Conservation (phyloP, 2,113 vertebrate genomes). For the Charadrius vociferus region DNA sequence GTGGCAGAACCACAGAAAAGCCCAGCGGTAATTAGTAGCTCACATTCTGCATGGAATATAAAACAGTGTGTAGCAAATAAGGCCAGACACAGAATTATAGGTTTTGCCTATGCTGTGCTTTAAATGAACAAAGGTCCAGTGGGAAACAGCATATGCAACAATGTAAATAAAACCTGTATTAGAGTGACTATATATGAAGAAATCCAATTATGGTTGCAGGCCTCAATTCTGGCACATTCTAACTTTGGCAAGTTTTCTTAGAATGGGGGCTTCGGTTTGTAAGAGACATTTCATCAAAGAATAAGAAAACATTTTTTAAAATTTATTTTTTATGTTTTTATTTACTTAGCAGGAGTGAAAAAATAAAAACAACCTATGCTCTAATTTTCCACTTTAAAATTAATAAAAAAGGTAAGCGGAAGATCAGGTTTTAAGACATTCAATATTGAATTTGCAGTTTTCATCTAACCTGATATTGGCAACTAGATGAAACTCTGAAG, state of each 20-base stretch:
- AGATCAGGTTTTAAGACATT: background rate
- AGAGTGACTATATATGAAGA: background rate
- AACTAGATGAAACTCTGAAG: background rate
- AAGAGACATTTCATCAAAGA: background rate
- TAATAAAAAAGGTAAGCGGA: background rate
- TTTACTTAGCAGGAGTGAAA: background rate
- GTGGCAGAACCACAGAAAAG: background rate
- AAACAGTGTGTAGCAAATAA: background rate
- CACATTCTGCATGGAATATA: background rate
- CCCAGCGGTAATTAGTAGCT: background rate
- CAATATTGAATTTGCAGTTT: background rate
- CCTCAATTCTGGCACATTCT: background rate
- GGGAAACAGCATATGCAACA: background rate
- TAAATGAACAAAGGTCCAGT: background rate
- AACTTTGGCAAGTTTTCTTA: background rate
- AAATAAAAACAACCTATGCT: background rate
- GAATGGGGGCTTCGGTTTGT: background rate
- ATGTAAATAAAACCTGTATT: background rate
- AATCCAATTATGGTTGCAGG: background rate
- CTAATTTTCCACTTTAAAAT: background rate
- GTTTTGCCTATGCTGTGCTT: background rate
- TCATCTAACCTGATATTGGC: background rate
- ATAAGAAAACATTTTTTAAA: background rate
- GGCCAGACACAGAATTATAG: background rate
- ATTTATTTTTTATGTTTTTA: background rate